These are phyloP conservation scores for Nannoperca australis DNA, from an alignment of 2,797 vertebrate genomes.

Conservation along the genomic window DNA sequence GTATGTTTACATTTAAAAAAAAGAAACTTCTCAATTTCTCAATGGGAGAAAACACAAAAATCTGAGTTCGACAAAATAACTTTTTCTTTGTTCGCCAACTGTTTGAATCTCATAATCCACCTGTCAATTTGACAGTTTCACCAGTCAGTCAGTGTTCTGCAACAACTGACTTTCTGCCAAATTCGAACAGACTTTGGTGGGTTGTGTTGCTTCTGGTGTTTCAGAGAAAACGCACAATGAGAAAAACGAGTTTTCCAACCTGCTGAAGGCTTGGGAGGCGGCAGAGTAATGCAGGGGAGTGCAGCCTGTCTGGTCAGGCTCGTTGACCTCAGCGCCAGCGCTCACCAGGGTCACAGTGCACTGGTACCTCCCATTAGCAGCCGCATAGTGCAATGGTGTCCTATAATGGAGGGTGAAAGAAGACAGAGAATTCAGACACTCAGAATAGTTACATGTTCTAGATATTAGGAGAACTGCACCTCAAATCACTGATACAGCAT, in stretches of 20 bases:
- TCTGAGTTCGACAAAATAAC: not conserved
- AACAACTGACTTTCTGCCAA: conserved; percentile 15
- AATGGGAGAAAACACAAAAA: not conserved
- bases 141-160: not conserved
- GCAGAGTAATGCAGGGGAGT: conserved; percentile 96
- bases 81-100: not conserved
- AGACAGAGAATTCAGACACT: too few relatives aligned
- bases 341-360: conserved; percentile 95
- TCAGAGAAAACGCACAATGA: conserved; percentile 12
- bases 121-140: not conserved
- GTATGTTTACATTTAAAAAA: not conserved
- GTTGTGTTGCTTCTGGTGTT: not conserved
- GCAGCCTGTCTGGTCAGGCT: conserved; percentile 93
- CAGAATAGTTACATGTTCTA: not conserved
- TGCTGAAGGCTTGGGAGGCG: conserved; percentile 94
- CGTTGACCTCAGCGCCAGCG: conserved; percentile 92
- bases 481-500: not conserved
- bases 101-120: conserved; percentile 3
- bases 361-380: conserved; percentile 96
- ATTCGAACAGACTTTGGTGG: not conserved
- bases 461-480: not conserved
- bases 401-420: conserved; percentile 65
- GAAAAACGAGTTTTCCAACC: conserved; percentile 78
- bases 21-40: too few relatives aligned
- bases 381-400: conserved; percentile 96